Evolutionary conservation across 2,797 vertebrate genomes (phyloP).

Genomic region (Tarsius wallacei): DNA sequence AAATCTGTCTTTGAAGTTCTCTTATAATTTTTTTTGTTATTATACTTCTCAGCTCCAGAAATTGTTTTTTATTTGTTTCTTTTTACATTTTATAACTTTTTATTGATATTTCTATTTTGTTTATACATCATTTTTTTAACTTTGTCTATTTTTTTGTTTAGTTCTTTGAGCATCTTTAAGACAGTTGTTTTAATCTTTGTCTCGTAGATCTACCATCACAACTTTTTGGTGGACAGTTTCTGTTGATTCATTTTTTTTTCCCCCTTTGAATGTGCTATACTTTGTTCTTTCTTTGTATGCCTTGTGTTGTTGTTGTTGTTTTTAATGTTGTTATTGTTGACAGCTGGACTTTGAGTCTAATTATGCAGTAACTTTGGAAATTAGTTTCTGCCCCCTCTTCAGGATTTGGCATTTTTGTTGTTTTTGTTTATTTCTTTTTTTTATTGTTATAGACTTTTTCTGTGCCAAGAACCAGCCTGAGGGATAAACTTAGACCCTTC

Average conservation of each 20-base stretch:
- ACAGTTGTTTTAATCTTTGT: background rate
- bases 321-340: background rate
- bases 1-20: background rate
- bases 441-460: background rate
- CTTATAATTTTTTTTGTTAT: background rate
- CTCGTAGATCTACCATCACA: background rate
- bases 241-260: background rate
- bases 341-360: background rate
- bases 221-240: background rate
- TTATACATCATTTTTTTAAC: background rate
- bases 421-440: background rate
- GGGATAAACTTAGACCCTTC: background rate
- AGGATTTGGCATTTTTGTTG: background rate
- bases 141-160: background rate
- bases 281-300: background rate
- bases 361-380: background rate
- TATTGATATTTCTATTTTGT: background rate
- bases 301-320: background rate
- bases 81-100: background rate
- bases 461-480: background rate
- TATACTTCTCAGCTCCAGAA: background rate
- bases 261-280: background rate
- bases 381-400: background rate
- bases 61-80: background rate
- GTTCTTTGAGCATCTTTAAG: background rate